Conservation (phyloP, 2,888 invertebrate genomes). For the Heliconius charithonia region DNA sequence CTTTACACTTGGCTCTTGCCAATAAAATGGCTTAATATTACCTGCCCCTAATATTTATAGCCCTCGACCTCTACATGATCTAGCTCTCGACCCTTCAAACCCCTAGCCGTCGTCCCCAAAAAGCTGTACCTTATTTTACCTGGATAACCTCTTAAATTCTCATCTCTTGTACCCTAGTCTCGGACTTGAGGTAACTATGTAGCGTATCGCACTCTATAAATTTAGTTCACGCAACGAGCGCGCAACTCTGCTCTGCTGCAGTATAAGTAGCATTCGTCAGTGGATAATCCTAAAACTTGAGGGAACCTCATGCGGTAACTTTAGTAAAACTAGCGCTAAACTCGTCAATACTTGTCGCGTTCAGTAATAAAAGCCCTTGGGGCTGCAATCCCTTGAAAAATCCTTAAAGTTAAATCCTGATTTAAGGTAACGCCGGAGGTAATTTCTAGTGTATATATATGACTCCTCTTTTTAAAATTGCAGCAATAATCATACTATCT, state of each 20-base stretch:
- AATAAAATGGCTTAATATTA: constrained; percentile 92
- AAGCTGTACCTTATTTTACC: no score
- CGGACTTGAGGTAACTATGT: neutral
- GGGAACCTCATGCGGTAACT: no score
- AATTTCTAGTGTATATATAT: neutral
- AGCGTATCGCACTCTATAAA: neutral
- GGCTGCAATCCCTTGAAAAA: no score
- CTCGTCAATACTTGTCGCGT: neutral
- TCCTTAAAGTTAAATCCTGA: neutral
- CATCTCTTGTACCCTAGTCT: no score
- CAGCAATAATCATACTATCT: neutral
- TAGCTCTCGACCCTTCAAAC: neutral
- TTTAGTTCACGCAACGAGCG: no score
- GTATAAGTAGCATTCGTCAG: neutral
- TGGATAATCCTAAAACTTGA: neutral
- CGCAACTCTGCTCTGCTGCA: no score
- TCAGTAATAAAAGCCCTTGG: neutral
- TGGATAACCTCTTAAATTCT: no score
- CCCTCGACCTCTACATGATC: no score
- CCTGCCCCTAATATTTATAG: neutral
- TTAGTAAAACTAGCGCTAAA: neutral
- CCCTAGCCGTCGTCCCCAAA: neutral
- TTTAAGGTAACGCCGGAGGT: neutral
- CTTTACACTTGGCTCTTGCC: constrained; percentile 94
- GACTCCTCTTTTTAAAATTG: neutral